Percentiles rank a stretch among this genome's conserved stretches.
These are phyloP conservation scores for Reticulitermes lucifugus DNA, from an alignment of 2,888 invertebrate species.

Conservation along the genomic window DNA sequence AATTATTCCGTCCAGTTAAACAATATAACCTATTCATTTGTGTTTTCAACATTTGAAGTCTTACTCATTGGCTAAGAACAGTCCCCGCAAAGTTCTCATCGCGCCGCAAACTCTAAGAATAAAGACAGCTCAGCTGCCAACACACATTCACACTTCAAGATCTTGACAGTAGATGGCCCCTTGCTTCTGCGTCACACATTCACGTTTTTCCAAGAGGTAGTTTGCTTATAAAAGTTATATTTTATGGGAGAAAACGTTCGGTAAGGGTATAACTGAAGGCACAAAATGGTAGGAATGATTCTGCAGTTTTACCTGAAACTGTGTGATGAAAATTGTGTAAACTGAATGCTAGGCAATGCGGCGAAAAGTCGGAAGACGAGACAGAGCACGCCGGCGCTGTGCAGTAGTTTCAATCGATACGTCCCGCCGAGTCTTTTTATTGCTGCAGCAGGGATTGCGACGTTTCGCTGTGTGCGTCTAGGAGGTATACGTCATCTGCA, in stretches of 20 bases:
- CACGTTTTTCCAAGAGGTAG: no score
- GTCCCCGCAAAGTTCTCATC: neutral
- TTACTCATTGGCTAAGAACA: neutral
- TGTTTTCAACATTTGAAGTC: neutral
- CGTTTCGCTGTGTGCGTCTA: no score
- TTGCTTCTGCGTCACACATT: neutral
- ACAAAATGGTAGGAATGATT: neutral
- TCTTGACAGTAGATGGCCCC: conserved; percentile 15
- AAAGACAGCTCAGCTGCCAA: conserved; percentile 11
- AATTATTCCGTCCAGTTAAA: neutral
- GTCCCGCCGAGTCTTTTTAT: neutral
- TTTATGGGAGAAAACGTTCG: neutral
- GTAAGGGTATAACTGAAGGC: neutral
- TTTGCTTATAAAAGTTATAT: no score
- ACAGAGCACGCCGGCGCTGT: neutral
- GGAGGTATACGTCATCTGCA: no score
- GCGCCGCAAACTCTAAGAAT: conserved; percentile 21
- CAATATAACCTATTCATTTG: neutral
- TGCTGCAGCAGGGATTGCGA: no score
- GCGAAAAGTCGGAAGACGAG: neutral
- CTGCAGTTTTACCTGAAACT: no score
- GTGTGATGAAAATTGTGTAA: neutral
- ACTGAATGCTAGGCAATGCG: neutral
- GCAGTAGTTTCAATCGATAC: neutral
- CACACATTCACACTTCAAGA: neutral